phyloP scores from a whole-genome alignment of 2,113 vertebrate genomes.

The Aleadryas rufinucha region DNA sequence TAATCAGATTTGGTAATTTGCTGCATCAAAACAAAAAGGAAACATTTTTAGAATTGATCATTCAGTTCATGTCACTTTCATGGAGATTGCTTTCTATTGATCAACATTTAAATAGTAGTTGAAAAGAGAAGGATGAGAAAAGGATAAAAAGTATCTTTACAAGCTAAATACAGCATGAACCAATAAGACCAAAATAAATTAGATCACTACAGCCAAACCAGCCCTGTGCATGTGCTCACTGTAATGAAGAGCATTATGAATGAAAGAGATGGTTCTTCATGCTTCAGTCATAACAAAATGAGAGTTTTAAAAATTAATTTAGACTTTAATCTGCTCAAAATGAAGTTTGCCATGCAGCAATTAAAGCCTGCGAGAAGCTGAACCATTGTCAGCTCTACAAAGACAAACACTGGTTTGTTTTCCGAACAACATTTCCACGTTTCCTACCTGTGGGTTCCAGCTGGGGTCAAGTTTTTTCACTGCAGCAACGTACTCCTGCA shows the following conservation, averaged over 20 bases:
- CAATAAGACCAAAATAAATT: slow-evolving; percentile 57
- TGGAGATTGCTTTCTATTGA: slow-evolving; percentile 65
- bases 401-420: background rate
- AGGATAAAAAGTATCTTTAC: slow-evolving; percentile 46
- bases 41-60: slow-evolving; percentile 68
- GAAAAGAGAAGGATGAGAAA: slow-evolving; percentile 51
- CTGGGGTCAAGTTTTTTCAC: slow-evolving; percentile 89
- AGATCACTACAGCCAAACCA: slow-evolving; percentile 22
- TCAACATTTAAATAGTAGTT: slow-evolving; percentile 51
- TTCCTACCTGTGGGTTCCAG: slow-evolving; percentile 85
- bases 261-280: background rate
- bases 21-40: slow-evolving; percentile 56
- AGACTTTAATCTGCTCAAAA: background rate
- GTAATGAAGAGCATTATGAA: slow-evolving; percentile 19
- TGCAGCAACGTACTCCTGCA: slow-evolving; percentile 90
- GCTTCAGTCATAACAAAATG: slow-evolving; percentile 1
- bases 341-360: slow-evolving; percentile 36
- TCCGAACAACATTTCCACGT: background rate
- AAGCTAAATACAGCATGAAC: slow-evolving; percentile 54
- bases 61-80: slow-evolving; percentile 57
- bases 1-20: slow-evolving; percentile 67
- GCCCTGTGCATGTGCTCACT: background rate
- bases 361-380: background rate
- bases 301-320: background rate
- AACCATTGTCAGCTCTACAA: background rate